Evolutionary conservation across 2,888 invertebrate species (phyloP), one percentile per base, ranked within the genome.

Genomic region (Dolichomitus sp.): DNA sequence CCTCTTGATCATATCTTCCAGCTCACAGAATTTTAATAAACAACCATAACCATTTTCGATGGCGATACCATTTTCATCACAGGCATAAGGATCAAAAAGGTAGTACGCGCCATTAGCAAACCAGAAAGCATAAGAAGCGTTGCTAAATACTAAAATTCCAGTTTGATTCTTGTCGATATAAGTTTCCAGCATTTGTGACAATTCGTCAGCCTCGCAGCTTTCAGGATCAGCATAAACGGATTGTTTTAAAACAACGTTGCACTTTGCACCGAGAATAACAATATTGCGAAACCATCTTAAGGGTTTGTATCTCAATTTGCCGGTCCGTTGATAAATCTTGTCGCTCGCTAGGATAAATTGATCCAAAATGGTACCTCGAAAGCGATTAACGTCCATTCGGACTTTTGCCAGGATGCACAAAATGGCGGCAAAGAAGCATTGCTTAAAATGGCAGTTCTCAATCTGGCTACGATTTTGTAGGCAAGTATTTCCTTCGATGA

Each of bases 101-200:
- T 92, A 93, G 33, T 85, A 92, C 37, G 75, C 79, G 1, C 78
- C 80, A 5, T 91, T 81, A 0, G 86, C 30, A 0, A 42, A 80
- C 93, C 93, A 93, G 69, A 93, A 90, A 0, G 91, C 92, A 66
- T 89, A 93, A 0, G 93, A 86, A 4, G 85, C 86, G 57, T 91
- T 92, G 0, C 33, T 19, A 14, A 93, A 90, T 1, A 90, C 88
- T 23, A 93, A 40, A 63, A 93, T 91, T 2, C 93, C 93, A 1
- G 90, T 91, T 45, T 88, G 81, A 61, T 92, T 61, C 0, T 85
- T 88, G 0, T 72, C 37, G 2, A 92, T 50, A 54, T 91, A 93
- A 4, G 40, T 65, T 3, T 84, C 59, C 0, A 93, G 19, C 0
- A 68, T 77, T 0, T 40, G 42, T 7, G 81, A 54, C 0, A 93